Conservation (phyloP, 64 coral and sea anemone species). For the Porites lutea region DNA sequence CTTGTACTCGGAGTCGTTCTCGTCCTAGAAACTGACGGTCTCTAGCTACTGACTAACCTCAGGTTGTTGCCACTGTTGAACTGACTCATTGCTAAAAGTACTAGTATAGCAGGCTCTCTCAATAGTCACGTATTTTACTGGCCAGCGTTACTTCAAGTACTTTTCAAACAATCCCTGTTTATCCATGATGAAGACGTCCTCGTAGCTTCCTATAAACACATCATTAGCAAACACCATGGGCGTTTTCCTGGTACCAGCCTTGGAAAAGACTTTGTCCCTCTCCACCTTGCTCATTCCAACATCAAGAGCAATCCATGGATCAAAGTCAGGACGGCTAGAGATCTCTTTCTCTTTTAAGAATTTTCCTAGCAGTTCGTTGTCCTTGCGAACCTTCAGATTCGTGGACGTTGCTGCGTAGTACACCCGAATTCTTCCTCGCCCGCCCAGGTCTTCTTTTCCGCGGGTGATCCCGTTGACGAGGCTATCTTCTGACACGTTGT, state of each 20-base stretch:
- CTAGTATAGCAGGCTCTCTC: not conserved
- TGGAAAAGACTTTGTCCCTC: constrained; percentile 84
- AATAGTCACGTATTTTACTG: not conserved
- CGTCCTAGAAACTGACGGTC: too few species aligned
- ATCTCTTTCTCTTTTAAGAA: constrained; percentile 81
- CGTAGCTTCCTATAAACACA: constrained; percentile 82
- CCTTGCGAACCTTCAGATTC: constrained; percentile 66
- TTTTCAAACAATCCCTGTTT: constrained; percentile 81
- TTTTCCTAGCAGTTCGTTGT: constrained; percentile 75
- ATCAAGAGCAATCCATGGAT: constrained; percentile 83
- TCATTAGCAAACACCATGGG: constrained; percentile 95
- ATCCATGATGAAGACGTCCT: constrained; percentile 93
- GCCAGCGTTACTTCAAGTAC: constrained; percentile 25
- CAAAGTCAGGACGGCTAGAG: constrained; percentile 59
- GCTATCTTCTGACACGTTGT: constrained; percentile 70
- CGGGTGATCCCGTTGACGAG: not conserved
- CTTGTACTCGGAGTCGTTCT: too few species aligned
- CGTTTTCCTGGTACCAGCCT: constrained; percentile 76
- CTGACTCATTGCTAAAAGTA: not conserved
- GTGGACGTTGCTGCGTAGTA: constrained; percentile 87
- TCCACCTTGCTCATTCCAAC: constrained; percentile 74
- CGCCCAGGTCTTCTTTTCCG: constrained; percentile 29
- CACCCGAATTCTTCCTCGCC: constrained; percentile 73
- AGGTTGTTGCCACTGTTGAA: not conserved
- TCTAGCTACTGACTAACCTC: not conserved